Conservation (phyloP, 2,888 invertebrate genomes). For the Petrophora chlorosata region DNA sequence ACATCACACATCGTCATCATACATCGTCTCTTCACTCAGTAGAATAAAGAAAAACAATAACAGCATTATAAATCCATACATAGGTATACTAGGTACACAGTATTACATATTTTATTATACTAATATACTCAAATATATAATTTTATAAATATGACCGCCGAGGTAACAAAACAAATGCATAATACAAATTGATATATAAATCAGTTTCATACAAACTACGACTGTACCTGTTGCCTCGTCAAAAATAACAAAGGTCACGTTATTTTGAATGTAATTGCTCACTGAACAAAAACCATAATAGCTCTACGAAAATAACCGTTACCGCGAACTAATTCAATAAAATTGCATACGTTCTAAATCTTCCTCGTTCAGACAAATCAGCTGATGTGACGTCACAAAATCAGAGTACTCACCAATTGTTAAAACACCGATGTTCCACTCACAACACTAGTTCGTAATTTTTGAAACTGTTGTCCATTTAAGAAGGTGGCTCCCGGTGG, state of each 20-base stretch:
- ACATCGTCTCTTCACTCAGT: no score
- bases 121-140: no score
- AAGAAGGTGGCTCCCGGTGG: no score
- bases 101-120: no score
- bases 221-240: constrained; percentile 12
- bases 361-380: constrained; percentile 20
- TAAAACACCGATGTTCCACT: constrained; percentile 14
- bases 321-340: background rate
- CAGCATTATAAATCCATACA: no score
- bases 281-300: constrained; percentile 8
- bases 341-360: background rate
- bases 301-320: background rate
- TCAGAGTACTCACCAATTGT: constrained; percentile 28
- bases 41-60: no score
- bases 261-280: constrained; percentile 9
- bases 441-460: constrained; percentile 18
- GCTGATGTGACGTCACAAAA: constrained; percentile 31
- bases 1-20: no score
- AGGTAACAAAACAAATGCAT: no score
- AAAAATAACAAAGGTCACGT: constrained; percentile 16
- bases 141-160: no score
- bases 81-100: no score
- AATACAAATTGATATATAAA: no score
- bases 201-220: no score
- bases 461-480: constrained; percentile 16